phyloP scores from a whole-genome alignment of 2,888 invertebrate species.

The Strigamia maritima region DNA sequence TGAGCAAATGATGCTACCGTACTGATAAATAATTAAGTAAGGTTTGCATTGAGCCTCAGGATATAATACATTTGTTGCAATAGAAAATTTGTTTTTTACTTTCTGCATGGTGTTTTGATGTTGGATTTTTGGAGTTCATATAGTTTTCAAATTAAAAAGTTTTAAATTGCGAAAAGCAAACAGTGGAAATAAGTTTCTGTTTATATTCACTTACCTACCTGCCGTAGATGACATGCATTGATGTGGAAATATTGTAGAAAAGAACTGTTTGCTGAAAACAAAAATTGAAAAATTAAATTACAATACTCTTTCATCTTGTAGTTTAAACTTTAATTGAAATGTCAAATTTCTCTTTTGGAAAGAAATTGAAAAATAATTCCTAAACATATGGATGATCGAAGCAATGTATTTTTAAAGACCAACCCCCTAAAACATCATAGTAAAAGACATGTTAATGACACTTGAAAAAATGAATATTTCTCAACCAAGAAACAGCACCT shows the following conservation, averaged over 20 bases:
- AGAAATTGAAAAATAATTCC: background rate
- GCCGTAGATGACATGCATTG: background rate
- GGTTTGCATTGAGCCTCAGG: too few relatives aligned
- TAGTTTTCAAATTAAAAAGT: background rate
- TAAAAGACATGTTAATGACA: background rate
- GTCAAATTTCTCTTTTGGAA: background rate
- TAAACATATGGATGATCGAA: background rate
- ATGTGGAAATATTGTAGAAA: background rate
- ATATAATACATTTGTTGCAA: too few relatives aligned
- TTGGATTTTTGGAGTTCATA: background rate
- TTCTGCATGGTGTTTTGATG: background rate
- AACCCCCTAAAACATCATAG: background rate
- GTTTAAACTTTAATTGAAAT: background rate
- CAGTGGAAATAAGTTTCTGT: background rate
- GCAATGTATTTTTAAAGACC: background rate
- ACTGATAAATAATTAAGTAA: too few relatives aligned
- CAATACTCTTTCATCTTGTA: background rate
- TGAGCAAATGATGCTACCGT: too few relatives aligned
- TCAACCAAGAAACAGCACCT: background rate
- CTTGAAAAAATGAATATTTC: background rate
- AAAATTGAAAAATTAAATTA: constrained; percentile 2
- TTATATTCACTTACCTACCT: background rate
- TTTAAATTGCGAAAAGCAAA: background rate
- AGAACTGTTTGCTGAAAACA: background rate
- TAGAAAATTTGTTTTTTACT: too few relatives aligned